Evolutionary conservation across 2,888 invertebrate species (phyloP).

Genomic region (Gymnocheta viridis): DNA sequence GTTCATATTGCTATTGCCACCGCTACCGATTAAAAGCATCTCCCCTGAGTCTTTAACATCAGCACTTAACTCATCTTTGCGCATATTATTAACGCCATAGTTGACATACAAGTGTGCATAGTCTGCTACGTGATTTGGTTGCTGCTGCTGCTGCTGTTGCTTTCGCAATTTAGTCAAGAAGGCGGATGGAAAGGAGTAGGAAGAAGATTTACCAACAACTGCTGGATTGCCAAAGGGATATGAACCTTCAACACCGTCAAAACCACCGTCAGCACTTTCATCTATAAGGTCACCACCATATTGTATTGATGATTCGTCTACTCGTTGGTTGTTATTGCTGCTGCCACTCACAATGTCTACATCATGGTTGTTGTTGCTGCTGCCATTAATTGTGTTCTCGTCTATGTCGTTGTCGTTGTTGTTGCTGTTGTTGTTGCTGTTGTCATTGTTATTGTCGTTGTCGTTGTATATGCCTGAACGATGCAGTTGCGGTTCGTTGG

Average conservation of each 20-base stretch:
- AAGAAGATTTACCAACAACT: slow-evolving; percentile 20
- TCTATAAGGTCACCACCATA: slow-evolving; percentile 81
- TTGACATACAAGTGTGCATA: slow-evolving; percentile 73
- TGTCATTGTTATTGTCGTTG: slow-evolving; percentile 71
- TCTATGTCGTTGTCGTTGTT: slow-evolving; percentile 69
- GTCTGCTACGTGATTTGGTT: slow-evolving; percentile 71
- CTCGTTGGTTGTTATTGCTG: slow-evolving; percentile 71
- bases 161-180: slow-evolving; percentile 55
- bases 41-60: slow-evolving; percentile 73
- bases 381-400: slow-evolving; percentile 40
- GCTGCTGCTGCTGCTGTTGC: slow-evolving; percentile 59
- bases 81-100: slow-evolving; percentile 78
- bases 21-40: slow-evolving; percentile 36
- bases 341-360: slow-evolving; percentile 39
- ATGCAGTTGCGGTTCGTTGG: slow-evolving; percentile 74
- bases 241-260: slow-evolving; percentile 80
- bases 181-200: slow-evolving; percentile 60
- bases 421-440: slow-evolving; percentile 69
- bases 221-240: slow-evolving; percentile 80
- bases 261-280: slow-evolving; percentile 77
- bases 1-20: slow-evolving; percentile 67
- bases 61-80: slow-evolving; percentile 79
- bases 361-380: slow-evolving; percentile 46
- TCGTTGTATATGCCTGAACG: slow-evolving; percentile 71
- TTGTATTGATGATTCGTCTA: slow-evolving; percentile 79